Base-by-base conservation (phyloP, 1,140 invertebrate genomes). In the Orussus abietinus region DNA sequence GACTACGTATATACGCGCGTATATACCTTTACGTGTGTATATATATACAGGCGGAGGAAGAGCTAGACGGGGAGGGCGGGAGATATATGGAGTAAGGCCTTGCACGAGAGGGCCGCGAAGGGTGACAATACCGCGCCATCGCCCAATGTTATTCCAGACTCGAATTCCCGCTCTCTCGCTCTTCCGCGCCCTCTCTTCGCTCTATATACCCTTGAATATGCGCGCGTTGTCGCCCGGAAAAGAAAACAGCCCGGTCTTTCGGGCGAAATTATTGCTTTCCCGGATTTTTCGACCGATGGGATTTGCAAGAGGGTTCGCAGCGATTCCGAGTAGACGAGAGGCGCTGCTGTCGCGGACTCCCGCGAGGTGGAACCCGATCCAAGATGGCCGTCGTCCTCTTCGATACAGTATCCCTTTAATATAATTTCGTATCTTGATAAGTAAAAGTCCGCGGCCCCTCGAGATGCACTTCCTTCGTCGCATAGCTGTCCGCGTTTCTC, bases 131-230 rank as follows among this genome's bases (percentile, higher is more conserved):
- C 64, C 49, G 57, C 57, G 64, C n/a, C n/a, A 57, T 61, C 62
- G 53, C 59, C 59, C 58, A 62, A 59, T 68, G 66, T 72, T 72
- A 72, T 72, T 72, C 57, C 63, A 72, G 63, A n/a, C 58, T 63
- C 59, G 58, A 71, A 63, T 69, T 66, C 42, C 52, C 22, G n/a
- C 51, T 58, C 57, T 62, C 57, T 53, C 50, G 35, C 38, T 43
- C 42, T 47, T 45, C 49, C 39, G 35, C 47, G 30, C 29, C 21
- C 32, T 48, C 42, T 38, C 34, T 43, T 37, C 45, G 17, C 18
- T 20, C 34, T 20, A 38, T 51, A 47, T 37, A 53, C 46, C 48
- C 48, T 49, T 38, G 45, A 49, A 45, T 49, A 62, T 55, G 46
- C 37, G 47, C 55, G 42, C 55, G 57, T 60, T 59, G 52, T 51